Conservation (phyloP, 2,113 vertebrate species). For the Progne subis region DNA sequence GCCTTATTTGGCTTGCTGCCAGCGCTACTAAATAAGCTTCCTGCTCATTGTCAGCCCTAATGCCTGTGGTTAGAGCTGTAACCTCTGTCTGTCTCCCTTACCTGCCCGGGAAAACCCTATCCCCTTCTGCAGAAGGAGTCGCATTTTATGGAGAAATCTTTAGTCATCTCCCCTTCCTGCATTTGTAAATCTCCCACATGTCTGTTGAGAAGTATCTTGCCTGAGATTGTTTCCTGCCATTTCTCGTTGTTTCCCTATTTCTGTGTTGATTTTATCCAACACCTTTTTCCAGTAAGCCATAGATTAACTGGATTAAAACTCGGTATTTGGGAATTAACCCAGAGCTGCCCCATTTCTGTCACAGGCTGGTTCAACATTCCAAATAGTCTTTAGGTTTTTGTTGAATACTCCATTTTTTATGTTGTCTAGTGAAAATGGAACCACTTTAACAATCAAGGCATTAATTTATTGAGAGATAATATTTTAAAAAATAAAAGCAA, state of each 20-base stretch:
- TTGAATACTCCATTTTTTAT: not conserved
- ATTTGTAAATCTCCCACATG: not conserved
- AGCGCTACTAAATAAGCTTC: slow-evolving; percentile 11
- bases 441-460: not conserved
- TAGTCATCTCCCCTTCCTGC: not conserved
- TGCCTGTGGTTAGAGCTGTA: not conserved
- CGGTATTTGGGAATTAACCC: not conserved
- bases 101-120: not conserved
- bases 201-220: not conserved
- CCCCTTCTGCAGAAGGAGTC: not conserved
- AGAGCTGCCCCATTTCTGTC: not conserved
- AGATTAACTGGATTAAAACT: not conserved
- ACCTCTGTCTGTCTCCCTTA: not conserved
- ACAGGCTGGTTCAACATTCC: not conserved
- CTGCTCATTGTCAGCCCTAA: not conserved
- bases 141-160: not conserved
- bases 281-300: not conserved
- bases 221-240: not conserved
- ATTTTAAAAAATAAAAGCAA: not conserved
- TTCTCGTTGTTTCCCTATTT: not conserved
- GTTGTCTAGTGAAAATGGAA: not conserved
- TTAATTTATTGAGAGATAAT: not conserved
- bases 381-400: not conserved
- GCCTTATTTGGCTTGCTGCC: not conserved
- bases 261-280: not conserved